Percentiles rank a stretch among this genome's conserved stretches.
These are phyloP conservation scores for Quiscalus mexicanus DNA, from an alignment of 2,113 vertebrate genomes.

Conservation along the genomic window DNA sequence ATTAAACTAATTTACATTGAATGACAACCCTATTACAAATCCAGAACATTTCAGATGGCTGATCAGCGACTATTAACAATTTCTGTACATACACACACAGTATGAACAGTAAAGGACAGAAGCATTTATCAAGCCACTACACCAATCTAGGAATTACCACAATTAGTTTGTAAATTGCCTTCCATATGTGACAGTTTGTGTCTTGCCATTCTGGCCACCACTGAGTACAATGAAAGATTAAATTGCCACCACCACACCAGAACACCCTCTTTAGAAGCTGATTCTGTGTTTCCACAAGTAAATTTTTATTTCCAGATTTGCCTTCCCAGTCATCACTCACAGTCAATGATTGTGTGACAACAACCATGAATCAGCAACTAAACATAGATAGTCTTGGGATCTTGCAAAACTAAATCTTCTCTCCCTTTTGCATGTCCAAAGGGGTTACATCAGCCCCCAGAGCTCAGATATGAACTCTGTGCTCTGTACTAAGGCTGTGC, in stretches of 20 bases:
- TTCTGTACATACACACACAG: not conserved
- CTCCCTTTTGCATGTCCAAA: not conserved
- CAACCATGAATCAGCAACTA: not conserved
- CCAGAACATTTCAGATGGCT: not conserved
- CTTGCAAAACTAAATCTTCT: not conserved
- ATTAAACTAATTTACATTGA: not conserved
- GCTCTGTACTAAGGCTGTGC: not conserved
- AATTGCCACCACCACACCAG: not conserved
- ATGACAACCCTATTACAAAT: not conserved
- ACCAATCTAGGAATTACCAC: not conserved
- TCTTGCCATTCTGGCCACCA: not conserved
- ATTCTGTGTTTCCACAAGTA: not conserved
- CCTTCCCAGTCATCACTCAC: rapidly evolving
- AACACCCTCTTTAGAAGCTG: not conserved
- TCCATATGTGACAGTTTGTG: not conserved
- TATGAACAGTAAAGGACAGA: not conserved
- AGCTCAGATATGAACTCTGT: rapidly evolving
- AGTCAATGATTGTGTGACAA: not conserved
- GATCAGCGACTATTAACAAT: not conserved
- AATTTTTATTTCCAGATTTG: not conserved
- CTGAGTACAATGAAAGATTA: not conserved
- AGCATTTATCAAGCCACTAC: not conserved
- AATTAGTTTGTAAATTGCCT: not conserved
- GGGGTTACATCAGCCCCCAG: not conserved
- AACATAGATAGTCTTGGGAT: not conserved